These are phyloP conservation scores for Poecilus cupreus DNA, from an alignment of 2,888 invertebrate genomes.

Conservation along the genomic window DNA sequence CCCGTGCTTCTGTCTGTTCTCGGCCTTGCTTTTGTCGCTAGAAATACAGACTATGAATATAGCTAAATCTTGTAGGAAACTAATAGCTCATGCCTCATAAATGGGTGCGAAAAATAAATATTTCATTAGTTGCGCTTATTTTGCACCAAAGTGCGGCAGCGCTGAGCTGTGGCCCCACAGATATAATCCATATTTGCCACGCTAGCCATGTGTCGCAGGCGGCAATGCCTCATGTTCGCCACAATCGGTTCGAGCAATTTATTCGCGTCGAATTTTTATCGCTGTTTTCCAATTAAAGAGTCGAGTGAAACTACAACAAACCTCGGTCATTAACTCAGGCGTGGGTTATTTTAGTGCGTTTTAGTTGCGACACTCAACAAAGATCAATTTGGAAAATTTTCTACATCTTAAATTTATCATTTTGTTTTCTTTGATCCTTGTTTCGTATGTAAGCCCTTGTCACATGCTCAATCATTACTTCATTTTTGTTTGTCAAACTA, in stretches of 20 bases:
- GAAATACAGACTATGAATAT: too few relatives aligned
- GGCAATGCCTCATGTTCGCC: neutral
- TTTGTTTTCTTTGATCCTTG: too few relatives aligned
- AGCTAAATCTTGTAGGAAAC: neutral
- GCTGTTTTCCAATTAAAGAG: neutral
- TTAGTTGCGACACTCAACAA: too few relatives aligned
- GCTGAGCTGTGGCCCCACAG: neutral
- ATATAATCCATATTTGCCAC: neutral
- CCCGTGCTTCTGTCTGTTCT: too few relatives aligned
- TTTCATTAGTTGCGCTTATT: neutral
- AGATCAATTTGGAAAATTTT: too few relatives aligned
- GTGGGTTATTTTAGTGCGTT: neutral
- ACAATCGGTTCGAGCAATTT: neutral
- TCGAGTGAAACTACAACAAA: neutral
- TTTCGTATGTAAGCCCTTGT: too few relatives aligned
- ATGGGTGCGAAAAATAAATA: too few relatives aligned
- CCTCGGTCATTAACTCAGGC: neutral
- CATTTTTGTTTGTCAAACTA: too few relatives aligned
- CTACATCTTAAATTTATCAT: too few relatives aligned
- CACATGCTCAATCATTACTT: too few relatives aligned
- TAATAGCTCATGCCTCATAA: neutral
- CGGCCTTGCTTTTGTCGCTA: too few relatives aligned
- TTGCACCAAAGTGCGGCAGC: neutral
- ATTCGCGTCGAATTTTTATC: neutral
- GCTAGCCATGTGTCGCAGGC: neutral